Evolutionary conservation across 2,797 vertebrate species (phyloP), one percentile per base, ranked within the genome.

Genomic region (Sciaenops ocellatus): DNA sequence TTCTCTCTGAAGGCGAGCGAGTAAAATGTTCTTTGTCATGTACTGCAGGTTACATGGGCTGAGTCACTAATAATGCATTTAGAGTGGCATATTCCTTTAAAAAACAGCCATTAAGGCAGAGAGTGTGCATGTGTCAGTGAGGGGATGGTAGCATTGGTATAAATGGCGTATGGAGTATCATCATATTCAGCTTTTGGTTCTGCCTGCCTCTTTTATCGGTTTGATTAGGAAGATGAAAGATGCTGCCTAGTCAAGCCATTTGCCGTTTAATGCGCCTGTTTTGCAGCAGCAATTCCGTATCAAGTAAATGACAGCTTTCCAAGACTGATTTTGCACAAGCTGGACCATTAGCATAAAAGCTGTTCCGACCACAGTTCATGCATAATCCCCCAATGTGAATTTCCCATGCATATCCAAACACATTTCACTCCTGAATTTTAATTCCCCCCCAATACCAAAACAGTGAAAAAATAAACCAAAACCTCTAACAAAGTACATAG

Each of bases 321-420:
- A 76, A 71, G 83, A 73, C 73, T 68, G 73, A 82, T 85, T 88
- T 89, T 83, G 66, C 74, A 87, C 74, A 82, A 85, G 69, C 79
- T 67, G 63, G 34, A 66, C 67, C 51, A 92, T 92, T 89, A 91
- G 73, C 91, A 93, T 92, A 91, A 91, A 91, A 86, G 75, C 89
- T 69, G 70, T 79, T 86, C 71, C 57, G 52, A 81, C 64, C 67
- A 84, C 79, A 81, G 69, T 74, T 86, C 59, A 68, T 79, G 68
- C 68, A 88, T 80, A 92, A 90, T 92, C 69, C 69, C 34, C 64
- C 28, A 72, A 71, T 75, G 70, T 69, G 77, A 16, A 78, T 86
- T 88, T 79, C 54, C 78, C 65, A 88, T 87, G 82, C 86, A 88
- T 83, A 83, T 79, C 73, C 59, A 81, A 87, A 85, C 69, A 87